A percentile compares a stretch with the other conserved stretches of the same genome.
phyloP scores from a whole-genome alignment of 1,140 invertebrate genomes.

The Globodera rostochiensis region DNA sequence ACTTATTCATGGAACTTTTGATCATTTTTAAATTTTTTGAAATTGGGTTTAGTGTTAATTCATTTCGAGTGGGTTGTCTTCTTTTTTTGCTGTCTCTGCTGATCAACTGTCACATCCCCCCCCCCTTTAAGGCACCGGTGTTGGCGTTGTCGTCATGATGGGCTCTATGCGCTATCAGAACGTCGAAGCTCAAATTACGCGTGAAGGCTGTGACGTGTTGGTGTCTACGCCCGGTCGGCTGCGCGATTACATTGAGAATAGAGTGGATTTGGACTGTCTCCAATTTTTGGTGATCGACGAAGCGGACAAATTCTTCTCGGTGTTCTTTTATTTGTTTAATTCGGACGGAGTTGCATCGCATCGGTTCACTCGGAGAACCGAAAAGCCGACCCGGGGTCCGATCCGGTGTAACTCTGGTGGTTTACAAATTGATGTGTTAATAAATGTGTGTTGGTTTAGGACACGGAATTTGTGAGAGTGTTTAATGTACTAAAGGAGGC shows the following conservation, averaged over 20 bases:
- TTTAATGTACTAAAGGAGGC: not conserved
- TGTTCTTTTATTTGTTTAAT: not conserved
- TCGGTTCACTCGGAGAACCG: not conserved
- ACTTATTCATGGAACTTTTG: too few species aligned
- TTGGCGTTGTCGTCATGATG: conserved; percentile 11
- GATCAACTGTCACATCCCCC: too few species aligned
- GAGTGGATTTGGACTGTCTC: not conserved
- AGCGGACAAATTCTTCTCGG: conserved; percentile 25
- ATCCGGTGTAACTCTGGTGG: too few species aligned
- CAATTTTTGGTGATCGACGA: conserved; percentile 25
- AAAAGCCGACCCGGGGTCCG: not conserved
- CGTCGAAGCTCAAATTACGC: not conserved
- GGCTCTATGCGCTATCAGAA: not conserved
- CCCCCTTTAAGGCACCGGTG: not conserved
- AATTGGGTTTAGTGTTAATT: not conserved
- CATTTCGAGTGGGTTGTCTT: not conserved
- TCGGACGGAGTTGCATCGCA: too few species aligned
- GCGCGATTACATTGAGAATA: not conserved
- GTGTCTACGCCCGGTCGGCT: not conserved
- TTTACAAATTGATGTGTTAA: not conserved
- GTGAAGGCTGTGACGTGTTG: not conserved
- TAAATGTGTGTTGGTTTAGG: not conserved
- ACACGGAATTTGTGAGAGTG: not conserved
- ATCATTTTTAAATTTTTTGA: not conserved
- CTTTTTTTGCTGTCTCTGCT: too few species aligned